Evolutionary conservation across 2,113 vertebrate genomes (phyloP), one percentile per base, ranked within the genome.

Genomic region (Mirza zaza): DNA sequence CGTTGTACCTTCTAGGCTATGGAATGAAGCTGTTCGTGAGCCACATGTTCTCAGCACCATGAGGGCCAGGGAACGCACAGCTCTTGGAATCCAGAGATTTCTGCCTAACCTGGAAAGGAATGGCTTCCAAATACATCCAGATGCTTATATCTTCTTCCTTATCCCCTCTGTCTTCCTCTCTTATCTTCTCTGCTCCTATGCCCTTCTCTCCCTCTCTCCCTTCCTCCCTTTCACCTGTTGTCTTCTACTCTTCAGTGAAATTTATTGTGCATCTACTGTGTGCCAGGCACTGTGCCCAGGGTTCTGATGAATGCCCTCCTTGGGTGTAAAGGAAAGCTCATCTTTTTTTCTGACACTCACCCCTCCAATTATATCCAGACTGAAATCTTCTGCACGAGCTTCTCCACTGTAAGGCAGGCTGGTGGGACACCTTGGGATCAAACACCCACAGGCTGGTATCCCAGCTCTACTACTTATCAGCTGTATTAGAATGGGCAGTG

Each of bases 1-100:
- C 2, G 13, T 6, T 32, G 17, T 1, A 34, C 14, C 6, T 39
- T 86, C 6, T 7, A n/a, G 52, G 21, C 21, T 27, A 8, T 0
- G 6, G 68, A 21, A 70, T 10, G n/a, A 39, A 61, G 5, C 5
- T 13, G 2, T 4, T 12, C 5, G 1, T 8, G 10, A 32, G 39
- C 17, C 25, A 12, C 1, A 2, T 59, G 11, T 18, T 82, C n/a
- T 82, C 20, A 63, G 48, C 45, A 75, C 17, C 11, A 21, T 11
- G 7, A 29, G 39, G 20, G 32, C 2, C 8, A 48, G 36, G n/a
- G 21, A 55, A 87, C 5, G 29, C 4, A 27, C 2, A 57, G 2
- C 11, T 3, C 15, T 61, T 4, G 75, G 52, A 84, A 27, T 18
- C 36, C 27, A 63, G 14, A 87, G n/a, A 57, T 52, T 52, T 25